Base-by-base conservation (phyloP, 1,140 invertebrate species). In the Trinorchestia longiramus region DNA sequence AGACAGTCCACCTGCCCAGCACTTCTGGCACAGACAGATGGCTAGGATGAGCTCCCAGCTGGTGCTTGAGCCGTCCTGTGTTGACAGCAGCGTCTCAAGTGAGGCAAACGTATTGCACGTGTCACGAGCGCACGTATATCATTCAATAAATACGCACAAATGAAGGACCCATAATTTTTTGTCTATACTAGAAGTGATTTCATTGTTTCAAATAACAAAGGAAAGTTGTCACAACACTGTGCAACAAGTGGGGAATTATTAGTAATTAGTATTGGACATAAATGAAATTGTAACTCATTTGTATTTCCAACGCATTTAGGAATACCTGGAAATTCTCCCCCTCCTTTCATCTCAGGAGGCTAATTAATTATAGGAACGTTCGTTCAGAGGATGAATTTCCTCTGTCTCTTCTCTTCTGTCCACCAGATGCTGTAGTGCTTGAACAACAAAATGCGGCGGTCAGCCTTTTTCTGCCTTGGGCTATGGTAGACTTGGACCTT, bases 1-100 rank as follows among this genome's bases (percentile, higher is more conserved):
- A 91, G 41, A 91, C 88, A 28, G 88, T 42, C 88, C 88, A 91
- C 88, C 88, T 91, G 88, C 88, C 88, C 36, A 43, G 19, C 88
- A 42, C 88, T 91, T 44, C 41, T 44, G 88, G 88, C 88, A 91
- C 88, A 91, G 88, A 91, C 88, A 91, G 88, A 91, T 91, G 88
- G 88, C 41, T 0, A 15, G 43, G 88, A 91, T 91, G 88, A 91
- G 88, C 41, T 23, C 62, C 62, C 8, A 77, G 28, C 28, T 77
- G 62, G 36, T 28, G 62, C 62, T 77, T 28, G 62, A 77, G 62
- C 62, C 62, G 62, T 77, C 62, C 15, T 91, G 88, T 91, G 88
- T 91, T 91, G 88, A 91, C 88, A 91, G 88, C 88, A 91, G 28
- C 43, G 62, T 91, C 41, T 91, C 88, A 91, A 91, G 88, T 91